Base-by-base conservation (phyloP, 2,888 invertebrate species). In the Tenthredo notha region DNA sequence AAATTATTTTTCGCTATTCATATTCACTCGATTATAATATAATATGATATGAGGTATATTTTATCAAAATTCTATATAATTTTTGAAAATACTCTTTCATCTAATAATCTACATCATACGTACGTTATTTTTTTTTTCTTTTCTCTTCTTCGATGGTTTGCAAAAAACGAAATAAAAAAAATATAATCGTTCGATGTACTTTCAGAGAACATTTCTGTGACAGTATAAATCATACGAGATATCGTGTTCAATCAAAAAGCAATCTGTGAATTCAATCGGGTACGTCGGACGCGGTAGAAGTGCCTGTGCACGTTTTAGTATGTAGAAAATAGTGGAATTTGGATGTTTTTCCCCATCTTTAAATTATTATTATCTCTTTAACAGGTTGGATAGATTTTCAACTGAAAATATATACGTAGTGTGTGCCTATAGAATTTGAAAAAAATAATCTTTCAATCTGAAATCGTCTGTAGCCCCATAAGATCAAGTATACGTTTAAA, bases 231-330 rank as follows among this genome's bases (percentile, higher is more conserved):
- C 58, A 21, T 61, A 15, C 21, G 21, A 12, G 61, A 61, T n/a
- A 80, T 80, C 80, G 80, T 21, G 21, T 80, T 61, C 80, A 80
- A 80, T 80, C 80, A 80, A 80, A 80, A 80, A 80, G 58, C 80
- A 80, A 80, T 80, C 80, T 80, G 80, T 40, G 80, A 80, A 80
- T 80, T 80, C 61, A 40, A 33, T 40, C 61, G 61, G 40, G 80
- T 12, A 58, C 37, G n/a, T 21, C 21, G 21, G 37, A 75, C 47
- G 10, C 75, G 25, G 15, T 18, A 50, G 75, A 25, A 75, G 18
- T 75, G 50, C 33, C 58, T 6, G 50, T n/a, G 5, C 29, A n/a
- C 25, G 50, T 50, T 0, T 3, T 0, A 29, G 77, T 33, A 80
- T 10, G 40, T 78, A 15, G 58, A n/a, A 80, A 9, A 7, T 37